A percentile compares a stretch with the other conserved stretches of the same genome.
These are phyloP conservation scores for Ceramica pisi DNA, from an alignment of 2,888 invertebrate species.

Conservation along the genomic window DNA sequence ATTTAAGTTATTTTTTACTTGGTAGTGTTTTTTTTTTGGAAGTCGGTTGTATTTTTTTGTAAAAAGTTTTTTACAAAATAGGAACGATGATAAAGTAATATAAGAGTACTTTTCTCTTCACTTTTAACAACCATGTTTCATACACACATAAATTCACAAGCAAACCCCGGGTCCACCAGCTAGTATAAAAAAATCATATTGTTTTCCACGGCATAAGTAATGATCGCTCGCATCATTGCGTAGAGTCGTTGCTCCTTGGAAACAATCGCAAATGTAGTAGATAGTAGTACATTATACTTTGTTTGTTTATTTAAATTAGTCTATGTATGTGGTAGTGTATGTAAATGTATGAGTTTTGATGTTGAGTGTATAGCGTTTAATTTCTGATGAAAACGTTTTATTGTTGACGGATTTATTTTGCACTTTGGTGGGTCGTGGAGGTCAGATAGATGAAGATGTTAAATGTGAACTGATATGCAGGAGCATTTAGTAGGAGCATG, in stretches of 20 bases:
- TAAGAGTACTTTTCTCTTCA: too few species aligned
- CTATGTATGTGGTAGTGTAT: background rate
- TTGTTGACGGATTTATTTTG: background rate
- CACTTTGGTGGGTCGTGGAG: background rate
- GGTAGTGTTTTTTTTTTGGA: too few species aligned
- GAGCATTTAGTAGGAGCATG: too few species aligned
- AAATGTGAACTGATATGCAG: too few species aligned
- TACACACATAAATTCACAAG: background rate
- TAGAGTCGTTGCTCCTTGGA: constrained; percentile 55
- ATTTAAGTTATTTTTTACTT: too few species aligned
- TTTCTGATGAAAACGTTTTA: constrained; percentile 2
- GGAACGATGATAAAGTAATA: too few species aligned
- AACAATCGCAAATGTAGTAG: constrained; percentile 39
- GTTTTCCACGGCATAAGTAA: constrained; percentile 39
- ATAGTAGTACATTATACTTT: constrained; percentile 24
- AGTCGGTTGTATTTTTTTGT: too few species aligned
- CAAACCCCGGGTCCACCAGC: background rate
- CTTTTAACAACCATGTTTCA: too few species aligned
- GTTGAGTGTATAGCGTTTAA: background rate
- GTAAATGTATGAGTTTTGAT: background rate
- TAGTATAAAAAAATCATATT: constrained; percentile 38
- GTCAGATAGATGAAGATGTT: too few species aligned
- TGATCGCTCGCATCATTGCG: constrained; percentile 56
- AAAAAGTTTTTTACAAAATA: too few species aligned
- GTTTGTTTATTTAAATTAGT: constrained; percentile 54